These are phyloP conservation scores for Bufotes viridis DNA, from an alignment of 2,797 vertebrate species.

Conservation along the genomic window DNA sequence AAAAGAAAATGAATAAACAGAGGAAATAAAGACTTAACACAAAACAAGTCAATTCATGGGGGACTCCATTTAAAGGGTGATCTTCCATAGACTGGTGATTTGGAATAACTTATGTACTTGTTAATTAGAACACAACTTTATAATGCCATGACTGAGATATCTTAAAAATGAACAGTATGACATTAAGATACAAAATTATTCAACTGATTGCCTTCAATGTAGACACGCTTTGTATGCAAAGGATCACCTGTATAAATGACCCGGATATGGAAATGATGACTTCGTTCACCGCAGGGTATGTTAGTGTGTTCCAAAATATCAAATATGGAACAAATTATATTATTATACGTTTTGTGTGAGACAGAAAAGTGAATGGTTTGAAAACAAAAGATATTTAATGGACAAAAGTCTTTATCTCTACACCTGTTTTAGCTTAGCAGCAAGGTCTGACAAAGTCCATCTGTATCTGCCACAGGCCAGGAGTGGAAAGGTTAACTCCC, in stretches of 20 bases:
- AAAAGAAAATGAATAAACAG: slow-evolving; percentile 56
- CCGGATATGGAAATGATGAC: neutral
- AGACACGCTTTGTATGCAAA: neutral
- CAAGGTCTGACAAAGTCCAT: slow-evolving; percentile 41
- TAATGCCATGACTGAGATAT: neutral
- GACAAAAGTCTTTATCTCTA: slow-evolving; percentile 1
- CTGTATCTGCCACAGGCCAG: slow-evolving; percentile 33
- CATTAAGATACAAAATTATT: neutral
- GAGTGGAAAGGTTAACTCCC: slow-evolving; percentile 26
- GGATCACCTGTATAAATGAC: slow-evolving; percentile 7
- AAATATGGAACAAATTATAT: slow-evolving; percentile 33
- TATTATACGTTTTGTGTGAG: slow-evolving; percentile 1
- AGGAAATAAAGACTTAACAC: slow-evolving; percentile 59
- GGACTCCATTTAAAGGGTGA: slow-evolving; percentile 47
- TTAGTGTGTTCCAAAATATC: neutral
- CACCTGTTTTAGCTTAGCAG: slow-evolving; percentile 25
- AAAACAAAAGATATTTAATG: slow-evolving; percentile 19
- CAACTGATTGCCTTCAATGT: neutral
- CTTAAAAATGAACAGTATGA: neutral
- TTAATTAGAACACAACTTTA: slow-evolving; percentile 27
- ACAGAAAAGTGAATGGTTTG: slow-evolving; percentile 24
- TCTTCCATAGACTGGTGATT: neutral
- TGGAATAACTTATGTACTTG: slow-evolving; percentile 14
- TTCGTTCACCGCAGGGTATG: neutral
- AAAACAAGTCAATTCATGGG: slow-evolving; percentile 42